A percentile compares a stretch with the other conserved stretches of the same genome.
Conservation (phyloP, 2,888 invertebrate genomes). For the Ennomos fuscantarius region DNA sequence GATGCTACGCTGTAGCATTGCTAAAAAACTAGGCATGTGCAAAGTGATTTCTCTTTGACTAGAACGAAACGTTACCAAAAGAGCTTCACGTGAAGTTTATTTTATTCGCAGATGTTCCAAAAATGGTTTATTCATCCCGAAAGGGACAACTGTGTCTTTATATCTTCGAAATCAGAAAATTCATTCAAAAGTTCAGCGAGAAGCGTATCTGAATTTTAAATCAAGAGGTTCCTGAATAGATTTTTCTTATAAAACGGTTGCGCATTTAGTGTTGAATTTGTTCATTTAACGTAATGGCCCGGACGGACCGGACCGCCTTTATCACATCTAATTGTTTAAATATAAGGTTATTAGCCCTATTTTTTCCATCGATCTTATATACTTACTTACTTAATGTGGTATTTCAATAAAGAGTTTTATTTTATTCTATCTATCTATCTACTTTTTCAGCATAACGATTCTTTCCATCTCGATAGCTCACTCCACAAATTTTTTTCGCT, state of each 20-base stretch:
- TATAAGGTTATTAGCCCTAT: no score
- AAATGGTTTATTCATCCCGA: slow-evolving; percentile 24
- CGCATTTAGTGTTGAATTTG: slow-evolving; percentile 17
- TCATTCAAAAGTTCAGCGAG: slow-evolving; percentile 28
- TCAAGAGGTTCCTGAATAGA: slow-evolving; percentile 17
- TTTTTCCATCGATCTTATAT: no score
- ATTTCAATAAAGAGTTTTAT: no score
- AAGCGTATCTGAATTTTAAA: slow-evolving; percentile 28
- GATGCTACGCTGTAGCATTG: no score
- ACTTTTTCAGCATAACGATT: no score
- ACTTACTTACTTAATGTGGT: no score
- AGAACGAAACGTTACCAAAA: neutral
- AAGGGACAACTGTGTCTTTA: slow-evolving; percentile 23
- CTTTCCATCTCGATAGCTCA: no score
- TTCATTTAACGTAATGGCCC: slow-evolving; percentile 17
- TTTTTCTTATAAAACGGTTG: slow-evolving; percentile 16
- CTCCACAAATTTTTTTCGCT: no score
- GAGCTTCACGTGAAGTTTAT: slow-evolving; percentile 10
- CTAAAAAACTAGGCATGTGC: no score
- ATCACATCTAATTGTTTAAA: neutral
- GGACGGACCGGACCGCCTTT: neutral
- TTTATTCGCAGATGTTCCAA: slow-evolving; percentile 21
- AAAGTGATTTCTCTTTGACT: no score
- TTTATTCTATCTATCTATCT: no score
- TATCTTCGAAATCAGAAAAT: slow-evolving; percentile 29